Base-by-base conservation (phyloP, 2,888 invertebrate genomes). In the Lasioglossum vierecki region DNA sequence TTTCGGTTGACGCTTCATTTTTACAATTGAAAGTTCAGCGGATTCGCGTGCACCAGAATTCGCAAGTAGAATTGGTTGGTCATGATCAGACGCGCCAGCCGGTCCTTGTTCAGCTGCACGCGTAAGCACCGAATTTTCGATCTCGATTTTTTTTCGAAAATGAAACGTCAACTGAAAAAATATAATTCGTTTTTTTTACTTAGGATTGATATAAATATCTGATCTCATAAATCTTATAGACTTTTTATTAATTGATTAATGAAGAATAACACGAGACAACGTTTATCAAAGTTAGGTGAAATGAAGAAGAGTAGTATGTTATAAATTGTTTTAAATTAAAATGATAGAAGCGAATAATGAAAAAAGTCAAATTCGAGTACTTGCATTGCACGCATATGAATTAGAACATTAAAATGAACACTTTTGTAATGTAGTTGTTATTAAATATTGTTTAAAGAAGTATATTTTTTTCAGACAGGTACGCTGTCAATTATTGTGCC, bases 401-500 rank as follows among this genome's bases (percentile, higher is more conserved):
- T n/a, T 53, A 3, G 22, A 53, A 9, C n/a, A 53, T 53, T 22
- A 22, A 53, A 26, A 26, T n/a, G 4, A 44, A 26, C n/a, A 60
- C 13, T 60, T 60, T 60, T 15, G 6, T 2, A 63, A 30, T 30
- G 18, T 30, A 39, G 2, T 11, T 39, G 1, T 68, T 11, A 22
- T 68, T 11, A 70, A 70, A 70, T 44, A 41, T 44, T 44, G 18
- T 71, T 71, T 71, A 15, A 71, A 44, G 44, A 44, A 30, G 3
- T 5, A 46, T 46, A 26, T 71, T 46, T 71, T 15, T 90, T 15
- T 95, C 30, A 98, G 98, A 97, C 98, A 95, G 98, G 98, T 49
- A 97, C 96, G 94, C 95, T 99, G 90, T 97, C 98, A 89, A 98
- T 99, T 78, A 98, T 98, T 44, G 97, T 98, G 89, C 98, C 99